Percentiles rank a stretch among this genome's conserved stretches.
These are phyloP conservation scores for Priocnemis perturbator DNA, from an alignment of 2,888 invertebrate genomes.

Conservation along the genomic window DNA sequence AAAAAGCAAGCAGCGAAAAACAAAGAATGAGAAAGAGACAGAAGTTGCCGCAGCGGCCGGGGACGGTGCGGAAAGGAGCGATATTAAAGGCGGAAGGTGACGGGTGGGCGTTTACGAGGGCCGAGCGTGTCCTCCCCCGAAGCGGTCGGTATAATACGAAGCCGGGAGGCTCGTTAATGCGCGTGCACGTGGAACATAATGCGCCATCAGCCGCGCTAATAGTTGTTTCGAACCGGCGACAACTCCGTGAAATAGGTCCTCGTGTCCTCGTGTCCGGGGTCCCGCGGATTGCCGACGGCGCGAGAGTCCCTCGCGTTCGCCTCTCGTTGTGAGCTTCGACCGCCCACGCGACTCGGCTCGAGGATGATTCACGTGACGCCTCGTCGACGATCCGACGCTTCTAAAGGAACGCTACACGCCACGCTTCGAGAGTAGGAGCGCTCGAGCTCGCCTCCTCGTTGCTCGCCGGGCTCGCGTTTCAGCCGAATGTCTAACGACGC, in stretches of 20 bases:
- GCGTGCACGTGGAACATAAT: conserved; percentile 64
- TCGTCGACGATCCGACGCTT: conserved; percentile 42
- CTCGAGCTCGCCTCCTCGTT: conserved; percentile 28
- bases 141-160: conserved; percentile 21
- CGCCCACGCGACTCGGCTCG: conserved; percentile 43
- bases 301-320: conserved; percentile 6
- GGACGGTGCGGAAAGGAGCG: conserved; percentile 6
- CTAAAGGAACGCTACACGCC: neutral
- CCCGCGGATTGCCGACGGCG: conserved; percentile 8
- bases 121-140: conserved; percentile 1
- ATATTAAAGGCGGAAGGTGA: conserved; percentile 17
- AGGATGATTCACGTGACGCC: conserved; percentile 56
- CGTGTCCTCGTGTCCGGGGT: conserved; percentile 28
- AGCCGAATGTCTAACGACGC: neutral
- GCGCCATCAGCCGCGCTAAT: conserved; percentile 67
- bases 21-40: too few relatives aligned
- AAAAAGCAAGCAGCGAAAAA: too few relatives aligned
- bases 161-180: conserved; percentile 67
- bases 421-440: conserved; percentile 20
- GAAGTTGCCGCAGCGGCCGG: too few relatives aligned
- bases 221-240: conserved; percentile 67
- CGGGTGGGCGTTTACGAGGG: conserved; percentile 47
- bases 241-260: conserved; percentile 57
- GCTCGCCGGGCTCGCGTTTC: conserved; percentile 2
- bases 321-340: conserved; percentile 22